Conservation (phyloP, 1,140 invertebrate genomes). For the Papilio polytes region DNA sequence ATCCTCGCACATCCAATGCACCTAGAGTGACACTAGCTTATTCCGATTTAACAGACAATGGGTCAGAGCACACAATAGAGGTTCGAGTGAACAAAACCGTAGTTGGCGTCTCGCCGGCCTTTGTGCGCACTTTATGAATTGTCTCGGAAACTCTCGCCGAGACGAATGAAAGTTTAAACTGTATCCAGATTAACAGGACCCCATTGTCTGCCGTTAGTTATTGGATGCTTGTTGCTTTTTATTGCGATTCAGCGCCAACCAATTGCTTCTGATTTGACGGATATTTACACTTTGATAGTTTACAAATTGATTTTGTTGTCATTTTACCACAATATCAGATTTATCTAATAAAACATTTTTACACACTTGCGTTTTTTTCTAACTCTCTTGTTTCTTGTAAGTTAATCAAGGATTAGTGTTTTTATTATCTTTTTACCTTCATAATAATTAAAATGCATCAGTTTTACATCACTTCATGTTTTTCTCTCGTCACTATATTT, state of each 20-base stretch:
- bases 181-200: conserved; percentile 45
- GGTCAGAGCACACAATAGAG: conserved; percentile 47
- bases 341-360: not conserved
- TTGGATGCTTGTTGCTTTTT: conserved; percentile 48
- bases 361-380: not conserved
- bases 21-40: conserved; percentile 49
- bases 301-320: not conserved
- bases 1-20: conserved; percentile 44
- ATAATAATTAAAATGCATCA: not conserved
- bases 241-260: conserved; percentile 23
- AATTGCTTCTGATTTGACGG: conserved; percentile 14
- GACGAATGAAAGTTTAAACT: conserved; percentile 53
- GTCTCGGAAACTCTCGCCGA: conserved; percentile 50
- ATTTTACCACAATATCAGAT: not conserved
- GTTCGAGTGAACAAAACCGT: conserved; percentile 52
- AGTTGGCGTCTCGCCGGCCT: conserved; percentile 43
- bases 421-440: too few species aligned
- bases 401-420: too few species aligned
- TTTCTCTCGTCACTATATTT: not conserved
- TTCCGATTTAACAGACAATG: conserved; percentile 53
- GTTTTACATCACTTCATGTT: not conserved
- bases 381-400: too few species aligned
- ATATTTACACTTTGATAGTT: not conserved
- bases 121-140: conserved; percentile 54
- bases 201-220: conserved; percentile 45